Evolutionary conservation across 2,113 vertebrate species (phyloP).

Genomic region (Colius striatus): DNA sequence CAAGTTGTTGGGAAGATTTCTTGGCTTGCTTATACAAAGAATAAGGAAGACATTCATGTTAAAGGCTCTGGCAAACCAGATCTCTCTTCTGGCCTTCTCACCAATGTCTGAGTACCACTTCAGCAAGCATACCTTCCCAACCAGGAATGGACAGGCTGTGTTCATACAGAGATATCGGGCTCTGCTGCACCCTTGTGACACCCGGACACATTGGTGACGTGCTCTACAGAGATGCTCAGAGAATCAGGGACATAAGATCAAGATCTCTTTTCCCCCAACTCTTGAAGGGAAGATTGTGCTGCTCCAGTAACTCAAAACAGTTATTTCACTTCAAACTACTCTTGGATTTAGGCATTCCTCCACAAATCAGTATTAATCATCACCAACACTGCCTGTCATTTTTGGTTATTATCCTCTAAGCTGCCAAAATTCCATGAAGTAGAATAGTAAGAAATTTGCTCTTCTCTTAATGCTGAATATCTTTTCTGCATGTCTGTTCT

Average conservation of each 20-base stretch:
- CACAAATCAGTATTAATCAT: not conserved
- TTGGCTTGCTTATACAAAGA: not conserved
- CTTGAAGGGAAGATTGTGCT: not conserved
- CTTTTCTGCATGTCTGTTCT: not conserved
- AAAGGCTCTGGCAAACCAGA: not conserved
- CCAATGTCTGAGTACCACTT: fast-evolving
- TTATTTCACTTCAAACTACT: not conserved
- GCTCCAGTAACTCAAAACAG: not conserved
- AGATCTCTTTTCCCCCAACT: not conserved
- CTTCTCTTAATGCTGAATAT: not conserved
- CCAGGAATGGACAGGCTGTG: not conserved
- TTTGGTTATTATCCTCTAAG: not conserved
- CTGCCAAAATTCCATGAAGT: not conserved
- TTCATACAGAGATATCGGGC: fast-evolving
- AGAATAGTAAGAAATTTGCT: not conserved
- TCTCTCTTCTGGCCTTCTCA: not conserved
- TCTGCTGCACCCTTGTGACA: not conserved
- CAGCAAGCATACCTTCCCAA: not conserved
- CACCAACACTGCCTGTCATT: not conserved
- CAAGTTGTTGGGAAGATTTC: not conserved
- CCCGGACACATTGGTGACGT: fast-evolving
- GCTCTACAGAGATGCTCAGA: not conserved
- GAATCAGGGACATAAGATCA: not conserved
- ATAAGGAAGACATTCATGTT: too few species aligned
- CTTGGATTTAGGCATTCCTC: not conserved